phyloP scores from a whole-genome alignment of 2,113 vertebrate genomes.

The Rhinopomastus cyanomelas region DNA sequence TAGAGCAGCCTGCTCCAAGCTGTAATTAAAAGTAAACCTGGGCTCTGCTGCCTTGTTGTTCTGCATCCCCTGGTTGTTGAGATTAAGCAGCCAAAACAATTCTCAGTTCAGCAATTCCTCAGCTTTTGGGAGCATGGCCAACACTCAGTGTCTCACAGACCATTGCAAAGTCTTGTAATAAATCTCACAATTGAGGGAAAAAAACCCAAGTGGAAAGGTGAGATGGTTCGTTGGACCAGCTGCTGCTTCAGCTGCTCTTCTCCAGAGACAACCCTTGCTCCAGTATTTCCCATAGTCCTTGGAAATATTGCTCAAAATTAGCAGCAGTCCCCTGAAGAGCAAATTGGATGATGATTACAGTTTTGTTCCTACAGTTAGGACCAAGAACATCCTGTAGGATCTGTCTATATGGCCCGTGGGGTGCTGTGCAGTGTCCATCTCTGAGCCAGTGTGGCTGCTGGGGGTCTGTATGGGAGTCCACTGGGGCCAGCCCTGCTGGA shows the following conservation, averaged over 20 bases:
- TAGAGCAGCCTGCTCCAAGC: not conserved
- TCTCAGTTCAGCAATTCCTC: conserved; percentile 64
- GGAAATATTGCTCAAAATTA: not conserved
- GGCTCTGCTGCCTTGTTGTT: conserved; percentile 26
- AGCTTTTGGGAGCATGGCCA: conserved; percentile 38
- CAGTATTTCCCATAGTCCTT: not conserved
- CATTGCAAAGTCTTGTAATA: conserved; percentile 48
- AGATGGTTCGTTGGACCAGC: not conserved
- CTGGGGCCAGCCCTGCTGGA: not conserved
- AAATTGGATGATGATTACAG: not conserved
- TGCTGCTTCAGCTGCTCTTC: not conserved
- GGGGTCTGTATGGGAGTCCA: not conserved
- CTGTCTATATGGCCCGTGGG: rapidly evolving
- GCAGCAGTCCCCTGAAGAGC: not conserved
- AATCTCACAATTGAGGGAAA: not conserved
- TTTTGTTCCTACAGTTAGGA: not conserved
- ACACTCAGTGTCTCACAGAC: conserved; percentile 55
- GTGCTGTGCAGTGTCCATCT: rapidly evolving
- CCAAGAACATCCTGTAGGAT: not conserved
- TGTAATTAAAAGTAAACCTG: conserved; percentile 48
- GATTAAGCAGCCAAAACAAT: conserved; percentile 49
- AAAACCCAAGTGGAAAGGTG: not conserved
- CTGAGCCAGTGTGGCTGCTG: not conserved
- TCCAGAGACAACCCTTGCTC: not conserved
- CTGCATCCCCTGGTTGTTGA: conserved; percentile 11